Evolutionary conservation across 2,113 vertebrate genomes (phyloP), one percentile per base, ranked within the genome.

Genomic region (Rafetus swinhoei): DNA sequence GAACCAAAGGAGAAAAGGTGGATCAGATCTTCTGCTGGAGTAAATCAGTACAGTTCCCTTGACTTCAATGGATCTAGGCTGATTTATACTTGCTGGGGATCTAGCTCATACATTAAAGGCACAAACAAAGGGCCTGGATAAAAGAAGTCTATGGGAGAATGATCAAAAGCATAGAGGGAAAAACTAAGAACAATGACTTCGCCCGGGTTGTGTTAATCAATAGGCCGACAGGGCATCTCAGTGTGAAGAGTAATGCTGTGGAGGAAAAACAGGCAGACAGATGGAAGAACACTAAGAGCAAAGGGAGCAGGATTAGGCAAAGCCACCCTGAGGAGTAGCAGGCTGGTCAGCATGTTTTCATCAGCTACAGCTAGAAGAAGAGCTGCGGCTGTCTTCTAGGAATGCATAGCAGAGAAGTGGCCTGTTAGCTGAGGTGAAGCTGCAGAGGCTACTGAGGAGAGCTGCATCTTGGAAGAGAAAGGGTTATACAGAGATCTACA

Each of bases 1-100:
- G 79, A 92, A 7, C 16, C 77, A 77, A 56, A 82, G 54, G 95
- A 24, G 89, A 87, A 50, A 91, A 95, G 35, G 59, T 29, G n/a
- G 86, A 39, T 86, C 65, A 90, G 74, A 85, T 62, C 79, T 76
- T 54, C n/a, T 65, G 16, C 0, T 81, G 79, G n/a, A 74, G 35
- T 91, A 39, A 88, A 77, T 0, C 50, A 86, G 79, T 87, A 85
- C 65, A 86, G 60, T 32, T 84, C 3, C 60, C 53, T 54, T 29
- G 45, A 14, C 54, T 82, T 95, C 3, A 83, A 13, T 1, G 1
- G 18, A 29, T 77, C 69, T 86, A 16, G 29, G 81, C 57, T 52
- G 82, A 84, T 81, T 80, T 90, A 45, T 74, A 79, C 52, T 89
- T 53, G 54, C 2, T 18, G 32, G 87, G 84, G 59, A 54, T 52